Conservation (phyloP, 92 coral and sea anemone species). For the Epizoanthus rinbou region DNA sequence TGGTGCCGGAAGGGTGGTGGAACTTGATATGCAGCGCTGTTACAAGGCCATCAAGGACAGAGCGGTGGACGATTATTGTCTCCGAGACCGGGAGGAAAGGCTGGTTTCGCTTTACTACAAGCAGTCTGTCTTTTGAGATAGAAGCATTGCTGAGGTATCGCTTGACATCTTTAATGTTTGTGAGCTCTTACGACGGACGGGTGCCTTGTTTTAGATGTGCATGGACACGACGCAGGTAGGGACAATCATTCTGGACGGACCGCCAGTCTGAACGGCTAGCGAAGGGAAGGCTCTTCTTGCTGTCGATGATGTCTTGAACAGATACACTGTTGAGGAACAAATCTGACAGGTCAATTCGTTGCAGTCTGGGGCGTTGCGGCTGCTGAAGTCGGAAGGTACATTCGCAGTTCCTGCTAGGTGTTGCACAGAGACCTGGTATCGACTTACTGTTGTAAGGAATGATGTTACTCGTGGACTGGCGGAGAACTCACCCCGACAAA, state of each 20-base stretch:
- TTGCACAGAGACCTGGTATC: constrained; percentile 39
- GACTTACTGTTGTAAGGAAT: constrained; percentile 37
- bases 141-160: constrained; percentile 17
- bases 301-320: constrained; percentile 49
- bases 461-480: constrained; percentile 31
- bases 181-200: constrained; percentile 42
- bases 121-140: constrained; percentile 50
- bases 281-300: constrained; percentile 10
- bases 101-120: constrained; percentile 38
- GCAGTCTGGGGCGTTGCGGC: constrained; percentile 45
- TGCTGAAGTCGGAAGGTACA: constrained; percentile 40
- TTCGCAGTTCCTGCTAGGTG: constrained; percentile 44
- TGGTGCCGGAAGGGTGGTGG: constrained; percentile 46
- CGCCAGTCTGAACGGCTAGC: constrained; percentile 58
- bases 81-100: constrained; percentile 26
- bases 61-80: constrained; percentile 31
- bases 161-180: constrained; percentile 55
- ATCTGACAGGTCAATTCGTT: constrained; percentile 45
- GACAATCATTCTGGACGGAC: constrained; percentile 37
- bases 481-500: not conserved
- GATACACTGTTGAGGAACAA: constrained; percentile 49
- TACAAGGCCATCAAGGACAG: constrained; percentile 46
- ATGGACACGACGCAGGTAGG: not conserved
- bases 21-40: constrained; percentile 46
- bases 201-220: constrained; percentile 51